A percentile compares a stretch with the other conserved stretches of the same genome.
Evolutionary conservation across 2,888 invertebrate species (phyloP).

Genomic region (Platycnemis pennipes): DNA sequence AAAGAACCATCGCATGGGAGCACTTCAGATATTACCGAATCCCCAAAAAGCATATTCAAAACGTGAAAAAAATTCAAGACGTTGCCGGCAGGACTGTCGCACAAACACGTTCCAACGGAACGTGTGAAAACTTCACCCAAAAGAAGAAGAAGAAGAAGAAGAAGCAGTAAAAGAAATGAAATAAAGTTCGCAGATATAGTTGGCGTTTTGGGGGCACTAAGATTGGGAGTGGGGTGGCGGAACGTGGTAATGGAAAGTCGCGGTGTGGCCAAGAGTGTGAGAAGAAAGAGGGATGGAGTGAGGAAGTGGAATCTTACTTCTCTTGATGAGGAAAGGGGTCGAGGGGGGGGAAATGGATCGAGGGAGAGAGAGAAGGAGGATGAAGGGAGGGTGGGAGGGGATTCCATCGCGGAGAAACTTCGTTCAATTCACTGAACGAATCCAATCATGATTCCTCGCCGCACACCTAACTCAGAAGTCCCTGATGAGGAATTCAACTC

Average conservation of each 20-base stretch:
- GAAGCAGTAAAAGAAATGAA: too few relatives aligned
- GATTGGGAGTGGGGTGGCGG: not conserved
- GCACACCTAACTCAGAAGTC: slow-evolving; percentile 1
- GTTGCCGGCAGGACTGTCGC: not conserved
- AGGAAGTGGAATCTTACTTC: too few relatives aligned
- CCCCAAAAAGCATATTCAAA: slow-evolving; percentile 33
- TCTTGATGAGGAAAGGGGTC: too few relatives aligned
- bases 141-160: not conserved
- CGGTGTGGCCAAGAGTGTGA: not conserved
- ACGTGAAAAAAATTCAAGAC: slow-evolving; percentile 46
- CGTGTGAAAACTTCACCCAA: not conserved
- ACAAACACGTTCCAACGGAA: not conserved
- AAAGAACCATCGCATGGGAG: not conserved
- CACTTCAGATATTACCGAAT: not conserved
- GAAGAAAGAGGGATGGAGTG: not conserved
- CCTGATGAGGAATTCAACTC: slow-evolving; percentile 61
- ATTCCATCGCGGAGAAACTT: not conserved
- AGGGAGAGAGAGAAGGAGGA: not conserved
- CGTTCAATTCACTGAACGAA: slow-evolving; percentile 38
- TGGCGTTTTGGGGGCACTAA: not conserved
- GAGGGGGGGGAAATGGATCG: not conserved
- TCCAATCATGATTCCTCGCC: slow-evolving; percentile 51
- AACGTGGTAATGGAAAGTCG: not conserved
- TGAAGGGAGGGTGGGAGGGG: not conserved
- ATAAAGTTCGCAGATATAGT: not conserved